Percentiles rank a stretch among this genome's conserved stretches.
phyloP scores from a whole-genome alignment of 2,888 invertebrate species.

The Tetanocera ferruginea region DNA sequence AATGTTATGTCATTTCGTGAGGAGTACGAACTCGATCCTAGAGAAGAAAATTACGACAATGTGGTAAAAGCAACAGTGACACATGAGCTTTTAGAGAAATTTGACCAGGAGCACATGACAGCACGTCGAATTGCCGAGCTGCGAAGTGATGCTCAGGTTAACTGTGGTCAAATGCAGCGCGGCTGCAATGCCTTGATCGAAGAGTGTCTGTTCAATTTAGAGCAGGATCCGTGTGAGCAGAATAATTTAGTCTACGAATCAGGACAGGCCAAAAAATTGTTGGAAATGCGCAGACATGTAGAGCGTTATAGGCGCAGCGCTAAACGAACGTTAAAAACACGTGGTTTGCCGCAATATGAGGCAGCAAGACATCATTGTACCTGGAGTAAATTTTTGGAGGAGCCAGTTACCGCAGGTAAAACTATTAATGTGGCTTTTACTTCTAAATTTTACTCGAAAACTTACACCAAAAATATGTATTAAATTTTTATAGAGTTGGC shows the following conservation, averaged over 20 bases:
- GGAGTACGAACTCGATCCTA: conserved; percentile 58
- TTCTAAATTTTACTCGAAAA: too few relatives aligned
- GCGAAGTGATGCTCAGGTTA: conserved; percentile 49
- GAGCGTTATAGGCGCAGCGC: conserved; percentile 68
- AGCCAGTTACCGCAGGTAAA: conserved; percentile 41
- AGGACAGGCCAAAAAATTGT: conserved; percentile 40
- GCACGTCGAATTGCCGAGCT: conserved; percentile 46
- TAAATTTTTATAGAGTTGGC: conserved; percentile 31
- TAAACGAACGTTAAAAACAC: conserved; percentile 68
- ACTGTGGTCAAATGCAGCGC: conserved; percentile 49
- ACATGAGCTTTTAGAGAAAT: conserved; percentile 52
- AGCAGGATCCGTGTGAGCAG: conserved; percentile 72
- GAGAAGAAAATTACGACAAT: conserved; percentile 53
- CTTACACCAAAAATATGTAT: neutral
- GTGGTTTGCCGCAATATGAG: conserved; percentile 71
- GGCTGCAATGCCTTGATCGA: conserved; percentile 60
- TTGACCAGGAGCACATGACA: conserved; percentile 49
- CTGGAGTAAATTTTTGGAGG: conserved; percentile 71
- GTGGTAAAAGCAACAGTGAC: conserved; percentile 55
- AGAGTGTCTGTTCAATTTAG: conserved; percentile 72
- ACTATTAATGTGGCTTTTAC: too few relatives aligned
- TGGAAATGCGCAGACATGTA: conserved; percentile 69
- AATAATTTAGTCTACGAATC: conserved; percentile 58
- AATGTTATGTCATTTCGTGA: conserved; percentile 55
- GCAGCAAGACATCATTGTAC: conserved; percentile 72